phyloP scores from a whole-genome alignment of 1,140 invertebrate species.

The Drosophila repletoides region DNA sequence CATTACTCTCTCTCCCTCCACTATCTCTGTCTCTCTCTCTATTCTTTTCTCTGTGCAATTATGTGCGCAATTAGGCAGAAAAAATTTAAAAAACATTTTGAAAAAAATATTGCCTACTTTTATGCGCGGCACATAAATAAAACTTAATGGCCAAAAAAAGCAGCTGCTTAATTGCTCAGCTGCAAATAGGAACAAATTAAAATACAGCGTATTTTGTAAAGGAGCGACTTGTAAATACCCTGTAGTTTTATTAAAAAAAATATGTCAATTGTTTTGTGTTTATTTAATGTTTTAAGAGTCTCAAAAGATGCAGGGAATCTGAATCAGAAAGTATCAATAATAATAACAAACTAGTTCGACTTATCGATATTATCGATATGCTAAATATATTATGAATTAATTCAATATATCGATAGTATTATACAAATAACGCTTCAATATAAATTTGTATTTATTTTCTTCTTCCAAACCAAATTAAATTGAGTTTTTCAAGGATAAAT shows the following conservation, averaged over 20 bases:
- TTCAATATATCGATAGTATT: too few species aligned
- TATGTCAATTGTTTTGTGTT: too few species aligned
- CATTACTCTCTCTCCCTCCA: background rate
- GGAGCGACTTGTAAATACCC: background rate
- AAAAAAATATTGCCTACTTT: constrained; percentile 9
- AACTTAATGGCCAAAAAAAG: constrained; percentile 65
- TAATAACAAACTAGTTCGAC: too few species aligned
- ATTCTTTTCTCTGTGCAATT: constrained; percentile 30
- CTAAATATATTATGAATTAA: too few species aligned
- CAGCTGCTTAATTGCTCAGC: constrained; percentile 48
- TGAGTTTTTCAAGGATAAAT: too few species aligned
- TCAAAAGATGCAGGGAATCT: too few species aligned
- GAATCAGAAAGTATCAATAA: too few species aligned
- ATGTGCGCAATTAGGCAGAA: constrained; percentile 62
- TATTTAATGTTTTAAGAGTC: too few species aligned
- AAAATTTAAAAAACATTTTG: constrained; percentile 37
- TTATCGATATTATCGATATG: too few species aligned
- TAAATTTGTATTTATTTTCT: too few species aligned
- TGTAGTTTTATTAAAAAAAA: constrained; percentile 39
- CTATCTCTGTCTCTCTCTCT: background rate
- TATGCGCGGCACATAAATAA: constrained; percentile 60
- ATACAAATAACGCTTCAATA: too few species aligned
- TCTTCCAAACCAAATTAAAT: too few species aligned
- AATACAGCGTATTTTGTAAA: background rate
- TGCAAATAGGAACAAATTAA: constrained; percentile 1